Conservation (phyloP, 2,797 vertebrate genomes). For the Sebastes flavidus region DNA sequence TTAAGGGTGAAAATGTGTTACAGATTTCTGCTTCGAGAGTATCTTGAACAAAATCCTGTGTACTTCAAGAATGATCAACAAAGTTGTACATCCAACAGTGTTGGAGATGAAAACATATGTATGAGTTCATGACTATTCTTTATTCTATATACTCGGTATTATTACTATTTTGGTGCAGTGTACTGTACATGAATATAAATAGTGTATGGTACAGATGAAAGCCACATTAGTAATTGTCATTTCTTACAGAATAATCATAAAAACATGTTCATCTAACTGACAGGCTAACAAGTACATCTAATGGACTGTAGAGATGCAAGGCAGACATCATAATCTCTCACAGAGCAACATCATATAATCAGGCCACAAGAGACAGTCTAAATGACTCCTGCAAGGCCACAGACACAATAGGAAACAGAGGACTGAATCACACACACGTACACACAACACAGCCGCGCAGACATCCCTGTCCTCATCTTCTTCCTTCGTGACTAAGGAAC, state of each 20-base stretch:
- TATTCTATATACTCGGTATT: not conserved
- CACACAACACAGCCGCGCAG: slow-evolving; percentile 24
- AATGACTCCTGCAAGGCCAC: slow-evolving; percentile 67
- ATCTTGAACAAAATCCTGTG: not conserved
- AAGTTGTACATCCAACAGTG: not conserved
- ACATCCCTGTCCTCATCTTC: slow-evolving; percentile 71
- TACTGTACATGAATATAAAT: not conserved
- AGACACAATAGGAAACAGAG: slow-evolving; percentile 72
- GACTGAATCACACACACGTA: slow-evolving; percentile 58
- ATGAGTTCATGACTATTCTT: not conserved
- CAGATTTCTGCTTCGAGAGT: not conserved
- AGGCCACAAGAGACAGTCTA: slow-evolving; percentile 66
- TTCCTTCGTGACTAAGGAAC: slow-evolving; percentile 78
- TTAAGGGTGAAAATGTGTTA: not conserved
- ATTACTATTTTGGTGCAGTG: not conserved
- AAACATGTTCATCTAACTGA: not conserved
- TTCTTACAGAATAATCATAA: not conserved
- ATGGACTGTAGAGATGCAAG: not conserved
- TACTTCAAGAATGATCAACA: not conserved
- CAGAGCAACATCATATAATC: slow-evolving; percentile 40
- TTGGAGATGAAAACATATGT: not conserved
- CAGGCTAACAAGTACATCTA: not conserved
- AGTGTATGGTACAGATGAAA: not conserved
- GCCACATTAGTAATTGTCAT: not conserved
- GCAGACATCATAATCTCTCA: slow-evolving; percentile 31